phyloP scores from a whole-genome alignment of 2,113 vertebrate species.

The Opisthocomus hoazin region DNA sequence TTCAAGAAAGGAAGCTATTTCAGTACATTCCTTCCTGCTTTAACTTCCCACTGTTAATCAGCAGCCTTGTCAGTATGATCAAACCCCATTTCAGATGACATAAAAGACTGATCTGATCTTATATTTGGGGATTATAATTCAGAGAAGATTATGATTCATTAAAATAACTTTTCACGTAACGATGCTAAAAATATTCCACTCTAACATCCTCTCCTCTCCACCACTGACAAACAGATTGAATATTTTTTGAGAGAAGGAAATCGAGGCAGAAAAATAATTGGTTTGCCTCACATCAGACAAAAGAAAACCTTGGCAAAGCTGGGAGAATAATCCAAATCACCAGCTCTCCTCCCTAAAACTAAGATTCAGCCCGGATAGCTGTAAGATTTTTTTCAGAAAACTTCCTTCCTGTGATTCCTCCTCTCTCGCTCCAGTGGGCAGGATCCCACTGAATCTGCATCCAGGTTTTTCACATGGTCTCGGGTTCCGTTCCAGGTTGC shows the following conservation, averaged over 20 bases:
- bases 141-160: slow-evolving; percentile 58
- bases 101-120: slow-evolving; percentile 47
- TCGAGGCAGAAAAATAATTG: background rate
- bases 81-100: slow-evolving; percentile 55
- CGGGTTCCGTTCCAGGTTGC: background rate
- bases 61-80: slow-evolving; percentile 60
- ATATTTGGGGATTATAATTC: slow-evolving; percentile 54
- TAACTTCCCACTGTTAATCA: slow-evolving; percentile 61
- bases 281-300: background rate
- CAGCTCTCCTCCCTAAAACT: background rate
- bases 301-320: slow-evolving; percentile 5
- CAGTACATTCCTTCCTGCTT: slow-evolving; percentile 35
- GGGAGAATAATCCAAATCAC: background rate
- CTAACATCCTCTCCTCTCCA: slow-evolving; percentile 12
- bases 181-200: slow-evolving; percentile 45
- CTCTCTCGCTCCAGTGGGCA: background rate
- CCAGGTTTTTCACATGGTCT: background rate
- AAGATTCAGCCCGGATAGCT: background rate
- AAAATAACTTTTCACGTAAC: slow-evolving; percentile 39
- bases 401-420: slow-evolving; percentile 18
- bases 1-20: slow-evolving; percentile 55
- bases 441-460: background rate
- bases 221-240: background rate
- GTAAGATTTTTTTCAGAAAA: background rate
- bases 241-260: background rate